Evolutionary conservation across 2,797 vertebrate genomes (phyloP), one percentile per base, ranked within the genome.

Genomic region (Enteromius anoplus): DNA sequence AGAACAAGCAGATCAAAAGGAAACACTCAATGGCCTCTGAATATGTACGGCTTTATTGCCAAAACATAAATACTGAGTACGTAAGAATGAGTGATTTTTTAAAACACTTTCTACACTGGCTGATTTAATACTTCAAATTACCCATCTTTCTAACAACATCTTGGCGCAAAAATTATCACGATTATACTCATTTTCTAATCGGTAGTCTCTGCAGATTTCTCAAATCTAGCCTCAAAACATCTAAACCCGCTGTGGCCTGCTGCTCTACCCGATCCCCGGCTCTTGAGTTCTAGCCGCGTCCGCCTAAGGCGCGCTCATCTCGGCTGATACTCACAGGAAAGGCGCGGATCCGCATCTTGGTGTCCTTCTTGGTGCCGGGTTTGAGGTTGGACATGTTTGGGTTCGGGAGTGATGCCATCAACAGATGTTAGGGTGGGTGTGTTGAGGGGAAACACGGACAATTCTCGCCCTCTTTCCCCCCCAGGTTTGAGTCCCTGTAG

Each of bases 321-420:
- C 86, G 84, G 88, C 42, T 75, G 90, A 86, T 89, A 95, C 97
- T 98, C 90, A 97, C 96, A 90, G 97, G 96, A 93, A 98, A 98
- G 87, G 97, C 97, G 94, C 97, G 96, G 96, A 98, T 98, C 96
- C 97, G 96, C 97, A 98, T 98, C 94, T 98, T 98, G 95, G 96
- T 97, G 93, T 98, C 97, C 95, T 97, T 98, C 95, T 97, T 96
- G 95, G 96, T 95, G 93, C 95, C 93, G 93, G 95, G 94, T 96
- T 97, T 97, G 91, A 97, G 94, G 92, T 96, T 97, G 93, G 97
- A 97, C 97, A 98, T 98, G 94, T 94, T 96, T 92, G 91, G 86
- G 78, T 75, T 80, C 64, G 80, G 65, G 34, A 75, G 73, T 42
- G 49, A 79, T 83, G 32, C 53, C 77, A 85, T 83, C 45, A 65